Evolutionary conservation across 2,797 vertebrate genomes (phyloP).

Genomic region (Enteromius radiatus): DNA sequence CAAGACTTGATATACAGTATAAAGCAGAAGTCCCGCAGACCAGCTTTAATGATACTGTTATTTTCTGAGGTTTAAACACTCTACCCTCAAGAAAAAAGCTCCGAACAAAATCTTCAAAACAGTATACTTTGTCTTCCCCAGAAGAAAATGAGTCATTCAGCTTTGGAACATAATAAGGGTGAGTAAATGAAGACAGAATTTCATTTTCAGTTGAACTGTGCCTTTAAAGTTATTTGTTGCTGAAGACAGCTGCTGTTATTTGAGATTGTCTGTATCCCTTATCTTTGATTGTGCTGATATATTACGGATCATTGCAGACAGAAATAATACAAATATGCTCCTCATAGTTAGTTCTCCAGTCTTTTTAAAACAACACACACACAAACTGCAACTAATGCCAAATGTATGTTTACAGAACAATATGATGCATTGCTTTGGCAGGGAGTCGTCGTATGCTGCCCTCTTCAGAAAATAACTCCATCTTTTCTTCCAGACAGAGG

Average conservation of each 20-base stretch:
- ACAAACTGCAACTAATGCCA: constrained; percentile 63
- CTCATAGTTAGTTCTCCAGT: neutral
- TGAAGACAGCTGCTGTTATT: constrained; percentile 13
- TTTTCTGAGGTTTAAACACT: neutral
- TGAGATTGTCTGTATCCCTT: neutral
- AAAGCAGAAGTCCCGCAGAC: neutral
- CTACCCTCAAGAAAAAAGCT: neutral
- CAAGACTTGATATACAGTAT: neutral
- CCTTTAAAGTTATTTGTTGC: neutral
- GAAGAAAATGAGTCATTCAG: neutral
- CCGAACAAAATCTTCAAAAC: neutral
- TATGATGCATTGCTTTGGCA: constrained; percentile 63
- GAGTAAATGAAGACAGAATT: neutral
- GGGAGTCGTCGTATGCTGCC: constrained; percentile 59
- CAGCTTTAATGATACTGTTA: neutral
- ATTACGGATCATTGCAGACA: neutral
- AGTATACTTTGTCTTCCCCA: neutral
- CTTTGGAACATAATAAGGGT: neutral
- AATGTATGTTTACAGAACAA: constrained; percentile 69
- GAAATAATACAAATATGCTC: neutral
- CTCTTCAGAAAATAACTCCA: constrained; percentile 54
- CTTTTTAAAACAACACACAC: neutral
- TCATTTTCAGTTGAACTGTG: neutral
- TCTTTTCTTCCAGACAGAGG: constrained; percentile 35
- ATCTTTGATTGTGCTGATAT: neutral